Evolutionary conservation across 2,113 vertebrate species (phyloP), one percentile per base, ranked within the genome.

Genomic region (Neodontobutis hainanensis): DNA sequence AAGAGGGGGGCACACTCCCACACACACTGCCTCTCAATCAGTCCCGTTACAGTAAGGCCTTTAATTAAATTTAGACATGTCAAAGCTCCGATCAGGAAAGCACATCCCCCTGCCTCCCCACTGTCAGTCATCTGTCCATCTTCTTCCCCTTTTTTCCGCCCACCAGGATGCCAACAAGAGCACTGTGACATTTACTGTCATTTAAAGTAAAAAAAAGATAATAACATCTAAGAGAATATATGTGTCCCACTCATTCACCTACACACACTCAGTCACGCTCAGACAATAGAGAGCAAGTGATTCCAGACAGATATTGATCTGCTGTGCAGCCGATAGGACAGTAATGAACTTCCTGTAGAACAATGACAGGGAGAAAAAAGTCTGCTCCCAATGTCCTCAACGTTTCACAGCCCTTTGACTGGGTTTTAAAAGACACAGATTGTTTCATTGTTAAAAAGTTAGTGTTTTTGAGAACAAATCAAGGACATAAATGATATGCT

Each of bases 41-140:
- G 27, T 4, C 43, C 4, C 34, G 2, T 36, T 40, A 58, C 62
- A 58, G 57, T 62, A 53, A 56, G 42, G 32, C 61, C 69, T 83
- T 65, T 88, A 87, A 88, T 87, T 88, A 78, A 61, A 81, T 80
- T 78, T 77, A 80, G 64, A 81, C 60, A 82, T 86, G 83, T 85
- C 76, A 85, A 68, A 83, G 77, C 83, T 83, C 43, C 68, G 67
- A 84, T 81, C 79, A 87, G 56, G 51, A 74, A 82, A 71, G 66
- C 63, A 78, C 67, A 49, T 16, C 68, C 49, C 61, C 53, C 57
- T 57, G 47, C 57, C 19, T 61, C 45, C 45, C 71, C 50, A 1
- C 52, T 72, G 68, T 71, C 86, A 81, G 43, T 70, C 72, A 80
- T 72, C 53, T 5, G 46, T 66, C 72, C 68, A 59, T 75, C 66